Percentiles rank a stretch among this genome's conserved stretches.
phyloP scores from a whole-genome alignment of 2,888 invertebrate genomes.

The Diarsia brunnea region DNA sequence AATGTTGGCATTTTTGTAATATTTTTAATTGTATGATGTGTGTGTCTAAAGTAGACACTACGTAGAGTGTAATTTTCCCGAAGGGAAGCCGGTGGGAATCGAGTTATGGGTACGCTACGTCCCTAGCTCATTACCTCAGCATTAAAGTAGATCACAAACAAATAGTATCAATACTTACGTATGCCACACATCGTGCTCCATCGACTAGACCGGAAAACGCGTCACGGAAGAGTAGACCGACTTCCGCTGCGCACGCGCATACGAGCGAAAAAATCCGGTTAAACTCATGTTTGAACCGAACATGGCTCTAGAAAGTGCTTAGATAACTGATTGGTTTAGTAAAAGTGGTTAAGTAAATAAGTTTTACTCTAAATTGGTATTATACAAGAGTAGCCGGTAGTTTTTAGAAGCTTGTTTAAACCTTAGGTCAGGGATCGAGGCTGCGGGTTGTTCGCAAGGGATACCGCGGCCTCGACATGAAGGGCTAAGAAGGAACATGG shows the following conservation, averaged over 20 bases:
- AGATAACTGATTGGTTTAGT: slow-evolving; percentile 58
- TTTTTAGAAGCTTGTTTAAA: neutral
- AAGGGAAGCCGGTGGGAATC: too few relatives aligned
- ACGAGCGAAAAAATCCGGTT: slow-evolving; percentile 58
- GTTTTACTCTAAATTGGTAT: slow-evolving; percentile 29
- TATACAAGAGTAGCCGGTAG: slow-evolving; percentile 8
- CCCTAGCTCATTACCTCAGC: neutral
- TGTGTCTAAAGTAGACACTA: too few relatives aligned
- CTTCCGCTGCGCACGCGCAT: slow-evolving; percentile 69
- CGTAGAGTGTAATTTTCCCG: too few relatives aligned
- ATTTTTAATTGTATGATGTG: too few relatives aligned
- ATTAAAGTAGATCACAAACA: slow-evolving; percentile 36
- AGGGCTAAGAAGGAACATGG: too few relatives aligned
- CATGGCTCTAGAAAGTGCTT: slow-evolving; percentile 61
- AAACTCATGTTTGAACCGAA: slow-evolving; percentile 48
- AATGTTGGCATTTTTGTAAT: too few relatives aligned
- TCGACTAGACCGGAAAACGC: slow-evolving; percentile 63
- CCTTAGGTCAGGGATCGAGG: neutral
- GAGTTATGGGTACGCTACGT: too few relatives aligned
- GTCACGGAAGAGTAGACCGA: slow-evolving; percentile 64
- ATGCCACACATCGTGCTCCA: slow-evolving; percentile 59
- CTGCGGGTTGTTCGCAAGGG: too few relatives aligned
- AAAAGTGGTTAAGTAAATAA: slow-evolving; percentile 52
- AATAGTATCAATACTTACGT: slow-evolving; percentile 57
- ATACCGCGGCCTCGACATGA: too few relatives aligned